Evolutionary conservation across 2,113 vertebrate species (phyloP).

Genomic region (Cochlearius cochlearius): DNA sequence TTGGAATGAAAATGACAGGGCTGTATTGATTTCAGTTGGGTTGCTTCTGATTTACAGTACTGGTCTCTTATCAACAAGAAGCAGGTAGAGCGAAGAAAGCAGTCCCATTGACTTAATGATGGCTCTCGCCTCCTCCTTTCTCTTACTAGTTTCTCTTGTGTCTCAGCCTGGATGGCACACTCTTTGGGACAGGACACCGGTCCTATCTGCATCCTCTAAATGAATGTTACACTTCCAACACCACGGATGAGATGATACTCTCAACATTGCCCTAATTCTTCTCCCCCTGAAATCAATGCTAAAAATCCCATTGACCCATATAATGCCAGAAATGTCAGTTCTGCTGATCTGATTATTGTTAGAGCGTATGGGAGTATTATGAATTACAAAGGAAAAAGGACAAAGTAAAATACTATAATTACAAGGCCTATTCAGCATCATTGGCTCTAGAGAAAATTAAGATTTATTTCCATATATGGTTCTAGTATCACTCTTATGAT

Average conservation of each 20-base stretch:
- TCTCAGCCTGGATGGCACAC: not conserved
- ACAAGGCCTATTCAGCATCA: not conserved
- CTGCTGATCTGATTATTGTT: not conserved
- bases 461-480: constrained; percentile 20
- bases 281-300: not conserved
- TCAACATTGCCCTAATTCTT: not conserved
- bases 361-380: not conserved
- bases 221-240: not conserved
- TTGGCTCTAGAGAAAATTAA: constrained; percentile 11
- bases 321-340: not conserved
- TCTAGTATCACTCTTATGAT: constrained; percentile 19
- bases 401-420: constrained; percentile 31
- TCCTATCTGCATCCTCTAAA: not conserved
- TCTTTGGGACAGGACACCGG: not conserved
- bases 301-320: not conserved
- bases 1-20: not conserved
- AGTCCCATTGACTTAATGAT: not conserved
- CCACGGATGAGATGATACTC: not conserved
- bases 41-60: not conserved
- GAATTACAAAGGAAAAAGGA: not conserved
- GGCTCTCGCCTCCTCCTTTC: not conserved
- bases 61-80: not conserved
- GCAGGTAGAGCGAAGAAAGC: not conserved
- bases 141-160: not conserved
- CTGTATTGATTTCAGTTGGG: not conserved